These are phyloP conservation scores for Meleagris gallopavo DNA, from an alignment of 2,113 vertebrate genomes.

Conservation along the genomic window DNA sequence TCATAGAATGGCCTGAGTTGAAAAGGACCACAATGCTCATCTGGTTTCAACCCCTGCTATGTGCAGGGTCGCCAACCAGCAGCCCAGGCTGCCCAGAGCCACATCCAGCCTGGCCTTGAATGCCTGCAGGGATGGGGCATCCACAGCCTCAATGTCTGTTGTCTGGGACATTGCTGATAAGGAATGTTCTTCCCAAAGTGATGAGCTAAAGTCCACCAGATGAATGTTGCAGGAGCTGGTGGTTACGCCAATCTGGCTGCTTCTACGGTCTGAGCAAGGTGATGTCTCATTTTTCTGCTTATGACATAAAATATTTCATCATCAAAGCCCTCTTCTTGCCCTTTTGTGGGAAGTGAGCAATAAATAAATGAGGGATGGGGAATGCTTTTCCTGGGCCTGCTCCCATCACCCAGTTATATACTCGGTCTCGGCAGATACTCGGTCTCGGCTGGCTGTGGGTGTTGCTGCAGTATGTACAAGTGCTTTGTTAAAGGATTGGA, in stretches of 20 bases:
- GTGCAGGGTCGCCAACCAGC: no score
- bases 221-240: neutral
- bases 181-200: neutral
- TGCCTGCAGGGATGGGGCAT: no score
- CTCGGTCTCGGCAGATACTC: no score
- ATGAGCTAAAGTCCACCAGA: neutral
- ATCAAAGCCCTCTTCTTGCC: neutral
- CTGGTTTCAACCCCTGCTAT: no score
- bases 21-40: no score
- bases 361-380: neutral
- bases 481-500: neutral
- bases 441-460: no score
- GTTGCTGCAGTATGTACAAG: neutral
- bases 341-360: neutral
- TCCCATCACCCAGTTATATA: neutral
- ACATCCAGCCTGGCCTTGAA: no score
- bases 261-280: rapidly evolving
- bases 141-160: neutral
- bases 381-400: neutral
- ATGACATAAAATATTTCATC: neutral
- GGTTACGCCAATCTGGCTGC: neutral
- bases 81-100: no score
- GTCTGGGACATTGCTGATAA: conserved; percentile 23
- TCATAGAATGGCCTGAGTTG: no score
- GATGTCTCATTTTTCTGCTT: neutral